Conservation (phyloP, 1,140 invertebrate species). For the Ctenoplectra terminalis region DNA sequence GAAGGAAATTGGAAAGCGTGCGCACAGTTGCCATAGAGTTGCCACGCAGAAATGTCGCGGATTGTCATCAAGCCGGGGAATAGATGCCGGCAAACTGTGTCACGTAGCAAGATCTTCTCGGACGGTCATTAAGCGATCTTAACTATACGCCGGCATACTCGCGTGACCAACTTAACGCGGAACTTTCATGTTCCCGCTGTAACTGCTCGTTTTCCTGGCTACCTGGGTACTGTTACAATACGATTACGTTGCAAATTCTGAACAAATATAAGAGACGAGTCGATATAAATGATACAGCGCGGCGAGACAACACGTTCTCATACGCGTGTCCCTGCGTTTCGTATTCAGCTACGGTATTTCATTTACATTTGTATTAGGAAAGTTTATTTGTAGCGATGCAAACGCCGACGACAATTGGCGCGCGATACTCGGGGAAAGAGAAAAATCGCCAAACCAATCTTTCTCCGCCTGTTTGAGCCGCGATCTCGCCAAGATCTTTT, state of each 20-base stretch:
- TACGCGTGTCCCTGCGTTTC: neutral
- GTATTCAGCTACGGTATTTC: neutral
- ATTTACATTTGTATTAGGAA: constrained; percentile 1
- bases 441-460: neutral
- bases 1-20: constrained; percentile 3
- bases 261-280: constrained; percentile 38
- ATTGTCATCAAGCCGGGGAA: constrained; percentile 19
- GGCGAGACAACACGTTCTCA: too few relatives aligned
- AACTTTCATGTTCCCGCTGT: constrained; percentile 56
- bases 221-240: constrained; percentile 26
- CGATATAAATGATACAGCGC: constrained; percentile 22
- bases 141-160: constrained; percentile 45
- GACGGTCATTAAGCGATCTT: constrained; percentile 60
- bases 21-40: neutral
- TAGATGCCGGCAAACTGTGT: constrained; percentile 52
- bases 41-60: neutral
- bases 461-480: neutral
- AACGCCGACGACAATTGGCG: neutral
- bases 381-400: neutral
- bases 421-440: neutral
- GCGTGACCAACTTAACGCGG: constrained; percentile 66
- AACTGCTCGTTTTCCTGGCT: constrained; percentile 43
- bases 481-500: constrained; percentile 15
- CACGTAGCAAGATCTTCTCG: constrained; percentile 55
- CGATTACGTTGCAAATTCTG: constrained; percentile 36